A percentile compares a stretch with the other conserved stretches of the same genome.
Conservation (phyloP, 1,140 invertebrate genomes). For the Maconellicoccus hirsutus region DNA sequence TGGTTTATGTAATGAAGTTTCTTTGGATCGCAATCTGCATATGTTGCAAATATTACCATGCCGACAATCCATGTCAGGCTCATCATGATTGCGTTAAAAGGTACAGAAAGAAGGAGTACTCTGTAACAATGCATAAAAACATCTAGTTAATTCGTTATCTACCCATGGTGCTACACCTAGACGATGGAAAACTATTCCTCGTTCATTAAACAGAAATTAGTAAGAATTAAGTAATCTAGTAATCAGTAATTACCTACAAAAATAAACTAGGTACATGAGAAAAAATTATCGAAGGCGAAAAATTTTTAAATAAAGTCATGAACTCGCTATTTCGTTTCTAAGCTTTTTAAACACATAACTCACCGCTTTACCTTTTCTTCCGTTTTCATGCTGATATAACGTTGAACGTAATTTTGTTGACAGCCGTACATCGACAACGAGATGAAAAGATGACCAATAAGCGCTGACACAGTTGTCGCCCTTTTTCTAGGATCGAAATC, state of each 20-base stretch:
- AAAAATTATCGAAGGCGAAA: too few species aligned
- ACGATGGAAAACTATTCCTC: too few species aligned
- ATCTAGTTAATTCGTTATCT: too few species aligned
- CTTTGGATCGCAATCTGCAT: slow-evolving; percentile 70
- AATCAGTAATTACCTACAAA: too few species aligned
- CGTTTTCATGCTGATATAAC: slow-evolving; percentile 72
- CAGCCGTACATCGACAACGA: slow-evolving; percentile 72
- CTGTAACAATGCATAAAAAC: slow-evolving; percentile 34
- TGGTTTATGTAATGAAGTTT: slow-evolving; percentile 57
- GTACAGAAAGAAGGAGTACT: slow-evolving; percentile 61
- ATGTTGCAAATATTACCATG: slow-evolving; percentile 74
- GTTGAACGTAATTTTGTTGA: slow-evolving; percentile 75
- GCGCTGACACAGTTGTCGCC: slow-evolving; percentile 67
- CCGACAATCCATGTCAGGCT: slow-evolving; percentile 69
- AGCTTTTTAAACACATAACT: neutral
- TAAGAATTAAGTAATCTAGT: too few species aligned
- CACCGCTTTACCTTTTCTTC: slow-evolving; percentile 44
- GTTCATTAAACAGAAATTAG: too few species aligned
- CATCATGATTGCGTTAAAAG: slow-evolving; percentile 63
- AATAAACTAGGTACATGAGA: too few species aligned
- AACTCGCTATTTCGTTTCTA: too few species aligned
- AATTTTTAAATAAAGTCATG: too few species aligned
- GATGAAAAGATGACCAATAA: slow-evolving; percentile 73
- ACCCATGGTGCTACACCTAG: too few species aligned
- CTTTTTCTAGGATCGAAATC: slow-evolving; percentile 62